These are phyloP conservation scores for Stigmatopora argus DNA, from an alignment of 2,113 vertebrate species.

Conservation along the genomic window DNA sequence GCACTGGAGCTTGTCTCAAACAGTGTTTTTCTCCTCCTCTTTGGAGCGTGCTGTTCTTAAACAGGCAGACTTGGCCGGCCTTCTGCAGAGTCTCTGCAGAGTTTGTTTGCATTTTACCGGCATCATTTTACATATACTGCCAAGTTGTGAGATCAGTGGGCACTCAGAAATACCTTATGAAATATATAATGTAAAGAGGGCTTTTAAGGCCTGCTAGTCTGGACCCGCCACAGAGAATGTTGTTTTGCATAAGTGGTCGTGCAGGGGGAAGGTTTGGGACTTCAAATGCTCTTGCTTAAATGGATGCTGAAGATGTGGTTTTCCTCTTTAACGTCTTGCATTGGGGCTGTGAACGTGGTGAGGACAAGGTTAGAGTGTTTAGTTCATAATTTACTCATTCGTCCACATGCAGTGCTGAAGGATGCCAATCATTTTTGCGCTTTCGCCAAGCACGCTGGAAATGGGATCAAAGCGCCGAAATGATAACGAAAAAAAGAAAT, in stretches of 20 bases:
- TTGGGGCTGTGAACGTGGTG: background rate
- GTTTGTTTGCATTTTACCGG: slow-evolving; percentile 73
- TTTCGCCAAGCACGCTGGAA: slow-evolving; percentile 7
- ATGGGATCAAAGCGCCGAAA: slow-evolving; percentile 1
- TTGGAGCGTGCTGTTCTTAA: slow-evolving; percentile 50
- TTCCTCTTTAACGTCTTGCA: slow-evolving; percentile 24
- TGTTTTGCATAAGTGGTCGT: slow-evolving; percentile 37
- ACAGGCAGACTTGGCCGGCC: slow-evolving; percentile 60
- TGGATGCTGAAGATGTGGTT: slow-evolving; percentile 39
- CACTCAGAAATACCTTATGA: slow-evolving; percentile 67
- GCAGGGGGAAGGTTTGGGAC: slow-evolving; percentile 45
- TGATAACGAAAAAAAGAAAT: background rate
- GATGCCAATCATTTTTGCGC: background rate
- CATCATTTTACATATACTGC: slow-evolving; percentile 59
- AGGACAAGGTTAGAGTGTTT: slow-evolving; percentile 8
- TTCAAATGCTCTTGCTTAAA: slow-evolving; percentile 33
- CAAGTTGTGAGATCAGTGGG: slow-evolving; percentile 70
- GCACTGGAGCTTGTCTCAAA: slow-evolving; percentile 47
- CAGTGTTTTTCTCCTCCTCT: slow-evolving; percentile 9
- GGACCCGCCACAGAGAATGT: slow-evolving; percentile 49
- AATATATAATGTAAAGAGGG: slow-evolving; percentile 60
- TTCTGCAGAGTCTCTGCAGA: slow-evolving; percentile 46
- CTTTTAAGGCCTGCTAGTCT: slow-evolving; percentile 55
- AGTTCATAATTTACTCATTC: slow-evolving; percentile 6
- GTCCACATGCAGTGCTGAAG: background rate